Conservation (phyloP, 2,113 vertebrate species). For the Peromyscus leucopus region DNA sequence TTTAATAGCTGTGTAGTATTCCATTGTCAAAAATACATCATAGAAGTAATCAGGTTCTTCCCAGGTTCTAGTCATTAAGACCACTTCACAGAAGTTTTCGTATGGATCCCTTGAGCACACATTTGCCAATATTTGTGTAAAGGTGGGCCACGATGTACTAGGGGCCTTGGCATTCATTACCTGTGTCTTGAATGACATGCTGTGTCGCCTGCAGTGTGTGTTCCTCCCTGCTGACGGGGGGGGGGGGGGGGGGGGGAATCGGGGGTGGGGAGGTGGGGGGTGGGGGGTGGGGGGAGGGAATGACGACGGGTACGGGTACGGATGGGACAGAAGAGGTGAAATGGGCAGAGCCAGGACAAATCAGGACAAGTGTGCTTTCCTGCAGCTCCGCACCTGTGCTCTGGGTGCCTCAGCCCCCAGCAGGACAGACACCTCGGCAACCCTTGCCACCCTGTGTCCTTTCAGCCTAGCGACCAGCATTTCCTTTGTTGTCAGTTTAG, state of each 20-base stretch:
- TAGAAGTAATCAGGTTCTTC: not conserved
- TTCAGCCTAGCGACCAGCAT: not conserved
- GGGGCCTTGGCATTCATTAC: not conserved
- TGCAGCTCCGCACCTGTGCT: not conserved
- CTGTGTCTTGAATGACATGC: not conserved
- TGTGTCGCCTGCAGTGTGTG: not conserved
- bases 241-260: too few relatives aligned
- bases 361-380: not conserved
- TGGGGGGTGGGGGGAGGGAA: too few relatives aligned
- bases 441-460: not conserved
- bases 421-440: not conserved
- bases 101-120: not conserved
- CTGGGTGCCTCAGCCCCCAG: not conserved
- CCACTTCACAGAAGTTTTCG: not conserved
- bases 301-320: too few relatives aligned
- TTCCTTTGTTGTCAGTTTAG: constrained; percentile 16
- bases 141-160: not conserved
- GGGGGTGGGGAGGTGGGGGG: too few relatives aligned
- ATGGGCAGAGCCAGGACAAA: not conserved
- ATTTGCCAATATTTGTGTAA: not conserved
- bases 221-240: not conserved
- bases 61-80: not conserved
- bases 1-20: constrained; percentile 21
- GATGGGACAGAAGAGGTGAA: not conserved
- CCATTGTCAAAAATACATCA: not conserved